Evolutionary conservation across 2,888 invertebrate genomes (phyloP), one percentile per base, ranked within the genome.

Genomic region (Leptodirus hochenwartii): DNA sequence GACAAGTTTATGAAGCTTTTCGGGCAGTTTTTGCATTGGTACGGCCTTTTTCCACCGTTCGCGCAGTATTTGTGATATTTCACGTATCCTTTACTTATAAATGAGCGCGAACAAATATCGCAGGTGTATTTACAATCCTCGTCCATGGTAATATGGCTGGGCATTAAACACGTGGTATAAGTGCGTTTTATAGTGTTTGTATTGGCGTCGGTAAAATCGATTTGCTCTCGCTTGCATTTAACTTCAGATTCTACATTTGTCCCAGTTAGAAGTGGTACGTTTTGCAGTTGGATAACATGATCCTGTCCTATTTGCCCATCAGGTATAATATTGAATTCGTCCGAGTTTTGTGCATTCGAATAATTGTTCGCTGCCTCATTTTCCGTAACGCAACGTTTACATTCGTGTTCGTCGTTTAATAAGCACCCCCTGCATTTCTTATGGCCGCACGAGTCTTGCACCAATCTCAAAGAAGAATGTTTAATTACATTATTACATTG

Each of bases 391-490:
- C 33, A 33, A 23, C 31, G 30, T 16, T 32, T 31, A 20, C 37
- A 37, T 13, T 44, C 39, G 17, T 35, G 34, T 40, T 45, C 72
- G 46, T 80, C 79, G 12, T 61, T 56, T 17, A 79, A 47, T 24
- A 80, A 56, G 47, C 80, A 80, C 38, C 65, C 54, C 41, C 79
- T 68, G 50, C 79, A 80, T 53, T 80, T 80, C 31, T 61, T 61
- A 49, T 80, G 79, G 3, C 79, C 80, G 51, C 80, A 80, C 27
- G 61, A 62, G 47, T 80, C 80, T 29, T 69, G 70, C 10, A 80
- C 69, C 31, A 79, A 53, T 30, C 79, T 60, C 43, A 68, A 69
- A 33, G 60, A 53, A 4, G 69, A 64, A 24, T 54, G 51, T 41
- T 66, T 64, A 20, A 66, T 58, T 31, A 55, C 43, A 41, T 62